Base-by-base conservation (phyloP, 2,113 vertebrate species). In the Vireo altiloquus region DNA sequence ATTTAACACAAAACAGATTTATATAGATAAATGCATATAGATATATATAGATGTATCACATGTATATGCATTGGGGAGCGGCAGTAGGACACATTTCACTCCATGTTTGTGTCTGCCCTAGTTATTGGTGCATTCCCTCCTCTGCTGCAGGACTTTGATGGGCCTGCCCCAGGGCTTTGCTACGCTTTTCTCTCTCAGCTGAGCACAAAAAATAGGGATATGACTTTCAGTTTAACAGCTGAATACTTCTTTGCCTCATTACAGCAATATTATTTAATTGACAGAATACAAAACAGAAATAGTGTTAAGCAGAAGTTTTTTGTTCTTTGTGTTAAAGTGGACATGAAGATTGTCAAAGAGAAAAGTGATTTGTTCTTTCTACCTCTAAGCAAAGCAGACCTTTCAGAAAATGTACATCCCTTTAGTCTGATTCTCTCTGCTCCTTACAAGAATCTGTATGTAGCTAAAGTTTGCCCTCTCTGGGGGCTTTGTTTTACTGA, bases 401-500 rank as follows among this genome's bases (percentile, higher is more conserved):
- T 77, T 74, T 81, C 68, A 59, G 68, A 74, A 94, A 92, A 81
- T 42, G 4, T 37, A 46, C 15, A 31, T 84, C 27, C 17, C 21
- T 87, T 77, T 69, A 83, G 27, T 27, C 60, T 53, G 40, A 76
- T 89, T 87, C 53, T 89, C 46, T 66, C 25, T 76, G 31, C 30
- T 84, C 44, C 44, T 69, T 52, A 42, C 0, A 0, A 90, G 76
- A 77, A 86, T 81, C 35, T 20, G 16, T 40, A 63, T 0, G 2
- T 23, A 87, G 70, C 50, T 87, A 25, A 92, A 92, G 61, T 92
- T 94, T 94, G 53, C 65, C 69, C 44, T 94, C 64, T 92, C 77
- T 78, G 64, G 57, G 52, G 89, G 35, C 56, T 89, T 84, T 79
- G 24, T 71, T 87, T 82, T 71, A 68, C 74, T 87, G 70, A 82